Conservation (phyloP, 2,113 vertebrate genomes). For the Hippotragus niger region DNA sequence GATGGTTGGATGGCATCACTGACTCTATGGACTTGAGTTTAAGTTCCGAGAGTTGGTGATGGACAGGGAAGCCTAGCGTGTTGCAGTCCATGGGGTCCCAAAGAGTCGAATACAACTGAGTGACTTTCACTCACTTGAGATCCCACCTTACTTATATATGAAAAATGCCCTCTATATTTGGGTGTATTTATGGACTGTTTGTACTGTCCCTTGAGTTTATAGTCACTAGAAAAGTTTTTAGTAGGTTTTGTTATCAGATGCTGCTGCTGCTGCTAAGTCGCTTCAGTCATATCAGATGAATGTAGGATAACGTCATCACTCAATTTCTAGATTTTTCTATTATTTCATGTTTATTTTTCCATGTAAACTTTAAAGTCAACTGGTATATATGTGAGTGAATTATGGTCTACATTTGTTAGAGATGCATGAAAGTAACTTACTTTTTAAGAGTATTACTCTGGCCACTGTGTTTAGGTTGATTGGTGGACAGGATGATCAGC, state of each 20-base stretch:
- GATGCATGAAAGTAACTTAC: not conserved
- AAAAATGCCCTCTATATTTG: not conserved
- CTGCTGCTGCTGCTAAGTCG: not conserved
- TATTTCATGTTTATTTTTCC: not conserved
- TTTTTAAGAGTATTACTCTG: not conserved
- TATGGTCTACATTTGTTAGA: not conserved
- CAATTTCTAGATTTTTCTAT: not conserved
- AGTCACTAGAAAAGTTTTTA: not conserved
- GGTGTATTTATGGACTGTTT: not conserved
- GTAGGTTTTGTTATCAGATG: not conserved
- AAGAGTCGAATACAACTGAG: rapidly evolving
- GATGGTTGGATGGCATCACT: not conserved
- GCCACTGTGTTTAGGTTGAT: not conserved
- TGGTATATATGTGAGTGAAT: too few species aligned
- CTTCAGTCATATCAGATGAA: not conserved
- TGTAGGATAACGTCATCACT: not conserved
- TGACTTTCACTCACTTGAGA: not conserved
- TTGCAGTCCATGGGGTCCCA: not conserved
- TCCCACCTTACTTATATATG: not conserved
- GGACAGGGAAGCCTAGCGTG: not conserved
- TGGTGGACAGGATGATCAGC: not conserved
- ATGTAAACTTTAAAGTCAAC: not conserved
- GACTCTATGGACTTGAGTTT: not conserved
- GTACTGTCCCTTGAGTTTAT: not conserved
- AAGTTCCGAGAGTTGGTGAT: rapidly evolving